Evolutionary conservation across 2,888 invertebrate species (phyloP).

Genomic region (Autographa gamma): DNA sequence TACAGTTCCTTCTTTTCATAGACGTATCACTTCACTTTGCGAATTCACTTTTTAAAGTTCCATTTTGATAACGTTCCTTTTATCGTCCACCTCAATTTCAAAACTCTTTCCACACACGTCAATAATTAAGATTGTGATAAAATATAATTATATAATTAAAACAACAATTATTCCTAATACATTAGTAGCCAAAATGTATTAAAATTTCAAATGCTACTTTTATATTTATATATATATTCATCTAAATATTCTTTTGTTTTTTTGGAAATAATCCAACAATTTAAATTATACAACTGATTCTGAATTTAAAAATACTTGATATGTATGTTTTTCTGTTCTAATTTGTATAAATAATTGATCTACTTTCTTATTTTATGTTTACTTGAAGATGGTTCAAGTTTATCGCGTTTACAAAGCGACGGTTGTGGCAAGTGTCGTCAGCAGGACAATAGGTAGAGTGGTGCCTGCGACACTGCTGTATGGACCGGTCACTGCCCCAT

Average conservation of each 20-base stretch:
- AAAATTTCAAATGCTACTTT: conserved; percentile 38
- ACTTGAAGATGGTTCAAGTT: conserved; percentile 22
- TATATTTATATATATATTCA: conserved; percentile 7
- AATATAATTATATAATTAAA: conserved; percentile 39
- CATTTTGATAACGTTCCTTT: conserved; percentile 20
- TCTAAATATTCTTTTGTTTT: conserved; percentile 22
- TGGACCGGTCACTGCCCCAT: conserved; percentile 85
- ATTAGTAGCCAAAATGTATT: conserved; percentile 47
- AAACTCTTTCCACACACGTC: conserved; percentile 24
- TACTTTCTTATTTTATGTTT: conserved; percentile 45
- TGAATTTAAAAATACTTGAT: conserved; percentile 34
- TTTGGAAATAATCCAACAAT: conserved; percentile 20
- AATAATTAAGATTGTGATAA: conserved; percentile 34
- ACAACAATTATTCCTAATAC: conserved; percentile 51
- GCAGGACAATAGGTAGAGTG: conserved; percentile 78
- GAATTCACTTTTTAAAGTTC: conserved; percentile 41
- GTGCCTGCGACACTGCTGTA: conserved; percentile 86
- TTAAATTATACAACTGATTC: background rate
- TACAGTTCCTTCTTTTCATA: conserved; percentile 23
- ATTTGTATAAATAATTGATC: conserved; percentile 58
- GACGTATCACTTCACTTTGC: conserved; percentile 37
- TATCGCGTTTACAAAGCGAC: conserved; percentile 76
- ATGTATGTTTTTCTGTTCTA: conserved; percentile 54
- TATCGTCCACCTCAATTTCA: conserved; percentile 23
- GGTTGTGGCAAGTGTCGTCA: conserved; percentile 83